Percentiles rank a stretch among this genome's conserved stretches.
Conservation (phyloP, 2,113 vertebrate genomes). For the Balaenoptera acutorostrata region DNA sequence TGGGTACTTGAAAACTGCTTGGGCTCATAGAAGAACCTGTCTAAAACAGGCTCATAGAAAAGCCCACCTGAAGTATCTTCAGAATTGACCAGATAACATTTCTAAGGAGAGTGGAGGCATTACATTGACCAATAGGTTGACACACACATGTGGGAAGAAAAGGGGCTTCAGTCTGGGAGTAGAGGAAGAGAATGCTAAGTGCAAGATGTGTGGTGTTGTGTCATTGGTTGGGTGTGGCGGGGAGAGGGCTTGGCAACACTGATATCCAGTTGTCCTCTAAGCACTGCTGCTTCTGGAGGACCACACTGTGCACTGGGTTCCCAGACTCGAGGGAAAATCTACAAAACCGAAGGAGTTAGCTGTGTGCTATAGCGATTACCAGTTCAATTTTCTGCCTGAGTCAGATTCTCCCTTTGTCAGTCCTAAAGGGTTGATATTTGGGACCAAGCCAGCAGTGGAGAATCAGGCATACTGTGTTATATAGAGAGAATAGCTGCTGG, state of each 20-base stretch:
- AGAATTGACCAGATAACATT: neutral
- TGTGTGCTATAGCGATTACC: neutral
- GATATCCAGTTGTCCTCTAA: neutral
- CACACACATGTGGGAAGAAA: neutral
- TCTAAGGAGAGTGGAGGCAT: neutral
- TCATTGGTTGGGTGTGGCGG: neutral
- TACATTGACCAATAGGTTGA: neutral
- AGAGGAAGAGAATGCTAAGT: neutral
- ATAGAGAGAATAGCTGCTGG: neutral
- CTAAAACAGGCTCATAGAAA: neutral
- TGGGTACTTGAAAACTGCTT: slow-evolving; percentile 3
- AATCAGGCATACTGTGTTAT: slow-evolving; percentile 1
- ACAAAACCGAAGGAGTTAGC: neutral
- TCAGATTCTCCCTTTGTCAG: neutral
- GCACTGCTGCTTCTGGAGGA: neutral
- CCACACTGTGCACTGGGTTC: neutral
- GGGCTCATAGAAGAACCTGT: neutral
- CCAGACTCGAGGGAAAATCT: neutral
- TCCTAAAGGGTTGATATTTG: neutral
- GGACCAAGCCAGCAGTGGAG: neutral
- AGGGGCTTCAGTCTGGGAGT: neutral
- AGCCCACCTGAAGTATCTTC: neutral
- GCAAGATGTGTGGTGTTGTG: accelerated
- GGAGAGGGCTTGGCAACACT: neutral
- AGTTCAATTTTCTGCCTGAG: neutral